phyloP scores from a whole-genome alignment of 2,888 invertebrate genomes.

The Nudaria mundana region DNA sequence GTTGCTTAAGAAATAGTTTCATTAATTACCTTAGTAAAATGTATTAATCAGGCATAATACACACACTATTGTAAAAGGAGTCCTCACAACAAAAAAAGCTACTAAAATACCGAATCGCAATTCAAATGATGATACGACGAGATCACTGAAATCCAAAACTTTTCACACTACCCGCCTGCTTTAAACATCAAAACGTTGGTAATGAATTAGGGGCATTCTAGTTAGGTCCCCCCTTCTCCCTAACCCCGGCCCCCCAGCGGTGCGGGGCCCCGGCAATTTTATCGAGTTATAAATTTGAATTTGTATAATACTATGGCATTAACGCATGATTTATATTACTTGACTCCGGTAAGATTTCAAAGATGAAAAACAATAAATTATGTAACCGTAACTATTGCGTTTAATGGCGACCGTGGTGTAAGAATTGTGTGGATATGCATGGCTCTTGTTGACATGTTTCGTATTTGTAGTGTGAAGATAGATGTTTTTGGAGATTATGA shows the following conservation, averaged over 20 bases:
- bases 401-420: conserved; percentile 54
- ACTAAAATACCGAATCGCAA: no score
- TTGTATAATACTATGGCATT: conserved; percentile 79
- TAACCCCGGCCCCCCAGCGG: conserved; percentile 25
- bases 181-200: conserved; percentile 36
- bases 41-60: no score
- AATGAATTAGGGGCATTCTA: conserved; percentile 72
- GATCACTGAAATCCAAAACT: background rate
- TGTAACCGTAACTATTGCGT: conserved; percentile 76
- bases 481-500: background rate
- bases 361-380: conserved; percentile 82
- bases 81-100: background rate
- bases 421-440: conserved; percentile 41
- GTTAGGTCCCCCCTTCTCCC: conserved; percentile 50
- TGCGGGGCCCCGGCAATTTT: conserved; percentile 73
- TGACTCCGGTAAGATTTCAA: conserved; percentile 81
- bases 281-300: conserved; percentile 82
- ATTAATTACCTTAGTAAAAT: no score
- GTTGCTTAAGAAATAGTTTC: no score
- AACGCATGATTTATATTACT: conserved; percentile 80
- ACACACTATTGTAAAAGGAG: no score
- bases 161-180: conserved; percentile 8
- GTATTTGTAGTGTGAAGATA: background rate
- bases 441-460: background rate
- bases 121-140: no score